A percentile compares a stretch with the other conserved stretches of the same genome.
These are phyloP conservation scores for Alloscopus bannaensis DNA, from an alignment of 2,888 invertebrate genomes.

Conservation along the genomic window DNA sequence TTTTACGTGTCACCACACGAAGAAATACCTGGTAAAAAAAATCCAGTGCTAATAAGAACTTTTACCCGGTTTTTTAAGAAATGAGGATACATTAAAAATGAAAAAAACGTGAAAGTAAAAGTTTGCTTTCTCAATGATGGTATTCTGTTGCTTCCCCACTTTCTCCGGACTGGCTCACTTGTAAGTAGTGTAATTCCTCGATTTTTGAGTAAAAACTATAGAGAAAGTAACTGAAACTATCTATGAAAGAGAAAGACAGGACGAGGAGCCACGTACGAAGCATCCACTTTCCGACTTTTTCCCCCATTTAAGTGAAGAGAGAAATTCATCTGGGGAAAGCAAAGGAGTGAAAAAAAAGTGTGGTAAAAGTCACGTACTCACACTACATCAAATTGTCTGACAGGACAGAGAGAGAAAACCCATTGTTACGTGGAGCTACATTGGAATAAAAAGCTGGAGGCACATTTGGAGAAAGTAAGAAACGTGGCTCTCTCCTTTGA, in stretches of 20 bases:
- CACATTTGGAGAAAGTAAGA: too few relatives aligned
- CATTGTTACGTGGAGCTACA: too few relatives aligned
- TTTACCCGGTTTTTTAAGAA: too few relatives aligned
- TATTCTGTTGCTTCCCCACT: constrained; percentile 45
- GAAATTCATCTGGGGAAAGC: constrained; percentile 60
- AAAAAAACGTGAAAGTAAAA: constrained; percentile 17
- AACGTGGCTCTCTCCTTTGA: too few relatives aligned
- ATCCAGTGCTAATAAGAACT: too few relatives aligned
- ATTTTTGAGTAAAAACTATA: constrained; percentile 27
- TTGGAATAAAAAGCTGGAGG: too few relatives aligned
- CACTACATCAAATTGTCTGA: constrained; percentile 69
- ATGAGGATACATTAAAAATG: constrained; percentile 17
- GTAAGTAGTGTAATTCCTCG: too few relatives aligned
- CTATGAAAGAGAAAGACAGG: constrained; percentile 20
- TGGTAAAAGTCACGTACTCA: constrained; percentile 68
- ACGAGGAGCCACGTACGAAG: constrained; percentile 56
- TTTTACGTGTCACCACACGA: too few relatives aligned
- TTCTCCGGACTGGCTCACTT: too few relatives aligned
- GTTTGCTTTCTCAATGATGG: constrained; percentile 1
- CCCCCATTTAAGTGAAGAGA: constrained; percentile 58
- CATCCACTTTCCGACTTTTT: constrained; percentile 58
- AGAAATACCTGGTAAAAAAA: too few relatives aligned
- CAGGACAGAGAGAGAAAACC: constrained; percentile 66
- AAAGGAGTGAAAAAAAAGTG: constrained; percentile 60
- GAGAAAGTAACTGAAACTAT: constrained; percentile 50